Evolutionary conservation across 2,888 invertebrate genomes (phyloP).

Genomic region (Ectemnius continuus): DNA sequence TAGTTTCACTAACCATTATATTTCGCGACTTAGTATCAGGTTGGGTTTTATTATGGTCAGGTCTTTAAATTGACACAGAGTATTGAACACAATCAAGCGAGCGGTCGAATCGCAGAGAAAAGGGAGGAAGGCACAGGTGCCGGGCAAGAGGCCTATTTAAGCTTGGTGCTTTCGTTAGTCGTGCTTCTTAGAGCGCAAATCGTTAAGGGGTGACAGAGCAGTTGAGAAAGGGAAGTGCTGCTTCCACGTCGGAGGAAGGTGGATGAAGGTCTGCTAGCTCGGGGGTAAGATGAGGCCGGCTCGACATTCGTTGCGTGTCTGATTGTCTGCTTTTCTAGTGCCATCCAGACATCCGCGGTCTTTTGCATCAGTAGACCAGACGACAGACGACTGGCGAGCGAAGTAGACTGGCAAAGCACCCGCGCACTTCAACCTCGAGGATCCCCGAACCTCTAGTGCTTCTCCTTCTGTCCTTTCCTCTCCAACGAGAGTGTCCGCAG

Average conservation of each 20-base stretch:
- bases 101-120: no score
- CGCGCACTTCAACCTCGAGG: constrained; percentile 44
- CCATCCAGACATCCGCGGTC: constrained; percentile 46
- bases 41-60: no score
- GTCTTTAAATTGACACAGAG: no score
- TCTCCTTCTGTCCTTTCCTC: not conserved
- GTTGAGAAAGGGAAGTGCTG: constrained; percentile 9
- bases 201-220: constrained; percentile 1
- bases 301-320: constrained; percentile 59
- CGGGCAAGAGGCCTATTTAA: not conserved
- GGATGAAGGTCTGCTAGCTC: constrained; percentile 34
- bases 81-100: no score
- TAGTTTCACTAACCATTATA: no score
- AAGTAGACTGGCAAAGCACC: constrained; percentile 47
- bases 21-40: no score
- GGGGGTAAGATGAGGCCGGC: constrained; percentile 42
- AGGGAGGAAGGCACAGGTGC: no score
- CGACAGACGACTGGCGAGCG: constrained; percentile 43
- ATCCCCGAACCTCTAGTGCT: constrained; percentile 27
- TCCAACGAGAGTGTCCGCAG: not conserved
- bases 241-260: constrained; percentile 29
- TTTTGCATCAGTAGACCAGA: constrained; percentile 43
- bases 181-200: constrained; percentile 3
- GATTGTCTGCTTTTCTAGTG: constrained; percentile 62
- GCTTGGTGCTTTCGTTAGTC: not conserved